Base-by-base conservation (phyloP, 2,797 vertebrate genomes). In the Phaenicophaeus curvirostris region DNA sequence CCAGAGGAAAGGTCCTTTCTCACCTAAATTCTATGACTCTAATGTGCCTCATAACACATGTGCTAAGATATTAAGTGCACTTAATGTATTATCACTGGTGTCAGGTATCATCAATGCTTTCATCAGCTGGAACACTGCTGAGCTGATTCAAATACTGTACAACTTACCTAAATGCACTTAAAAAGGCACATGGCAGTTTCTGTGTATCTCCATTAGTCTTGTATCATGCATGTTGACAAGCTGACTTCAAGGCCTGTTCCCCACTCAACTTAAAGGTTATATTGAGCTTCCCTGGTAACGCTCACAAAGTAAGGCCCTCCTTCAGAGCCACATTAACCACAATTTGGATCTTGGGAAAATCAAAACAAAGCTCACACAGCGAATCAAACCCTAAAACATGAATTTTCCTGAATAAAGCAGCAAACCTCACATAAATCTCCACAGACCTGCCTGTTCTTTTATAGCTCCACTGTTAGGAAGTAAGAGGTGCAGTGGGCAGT, bases 101-200 rank as follows among this genome's bases (percentile, higher is more conserved):
- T 92, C 89, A 27, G 31, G 82, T 94, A 78, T 83, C 96, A 85
- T 85, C 81, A 94, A 69, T 55, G 65, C 39, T 97, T 79, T 59
- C 71, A 85, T 92, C 88, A 90, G 62, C 55, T 94, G 91, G 85
- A 95, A 77, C 17, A 5, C 66, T 59, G 85, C 73, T 54, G 8
- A 89, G 85, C 86, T 95, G 93, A 93, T 91, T 93, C 95, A 97
- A 96, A 85, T 92, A 93, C 81, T 80, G 77, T 63, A 77, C 77
- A 85, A 82, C 85, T 96, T 67, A 72, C 90, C 90, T 93, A 80
- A 95, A 87, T 17, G 72, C 74, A 95, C 96, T 93, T 92, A 48
- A 85, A 87, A 82, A 90, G 87, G 87, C 79, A 94, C 54, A 68
- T 33, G 62, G 66, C 88, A 76, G 37, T 68, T 85, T 68, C 59